Percentiles rank a stretch among this genome's conserved stretches.
These are phyloP conservation scores for Gnathonemus longibarbis DNA, from an alignment of 2,113 vertebrate genomes.

Conservation along the genomic window DNA sequence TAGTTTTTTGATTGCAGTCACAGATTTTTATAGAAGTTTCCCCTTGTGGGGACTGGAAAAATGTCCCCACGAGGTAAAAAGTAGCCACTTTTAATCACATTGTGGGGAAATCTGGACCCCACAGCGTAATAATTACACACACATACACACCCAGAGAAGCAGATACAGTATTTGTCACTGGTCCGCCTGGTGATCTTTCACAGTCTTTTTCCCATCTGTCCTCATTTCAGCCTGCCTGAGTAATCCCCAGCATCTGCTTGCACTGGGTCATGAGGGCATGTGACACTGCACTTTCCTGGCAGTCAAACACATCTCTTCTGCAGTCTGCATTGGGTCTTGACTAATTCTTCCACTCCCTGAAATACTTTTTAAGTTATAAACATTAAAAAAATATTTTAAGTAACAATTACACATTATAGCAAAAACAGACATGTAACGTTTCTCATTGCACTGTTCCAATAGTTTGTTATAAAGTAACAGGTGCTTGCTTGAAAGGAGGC, in stretches of 20 bases:
- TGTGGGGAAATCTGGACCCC: not conserved
- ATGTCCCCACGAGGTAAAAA: not conserved
- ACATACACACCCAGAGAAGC: not conserved
- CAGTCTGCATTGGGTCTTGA: not conserved
- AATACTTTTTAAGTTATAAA: not conserved
- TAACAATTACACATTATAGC: not conserved
- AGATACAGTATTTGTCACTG: not conserved
- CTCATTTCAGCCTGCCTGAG: not conserved
- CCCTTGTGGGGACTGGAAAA: not conserved
- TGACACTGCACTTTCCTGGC: not conserved
- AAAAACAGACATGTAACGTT: not conserved
- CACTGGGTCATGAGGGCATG: not conserved
- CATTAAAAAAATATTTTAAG: not conserved
- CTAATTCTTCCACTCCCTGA: not conserved
- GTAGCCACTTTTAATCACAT: not conserved
- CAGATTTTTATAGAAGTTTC: not conserved
- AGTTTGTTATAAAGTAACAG: not conserved
- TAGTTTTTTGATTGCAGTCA: not conserved
- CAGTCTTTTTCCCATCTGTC: not conserved
- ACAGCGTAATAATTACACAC: not conserved
- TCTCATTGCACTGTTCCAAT: not conserved
- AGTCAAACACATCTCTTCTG: not conserved
- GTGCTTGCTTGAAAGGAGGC: not conserved
- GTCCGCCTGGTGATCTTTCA: not conserved
- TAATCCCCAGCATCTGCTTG: not conserved